Base-by-base conservation (phyloP, 1,140 invertebrate species). In the Lepeophtheirus salmonis region DNA sequence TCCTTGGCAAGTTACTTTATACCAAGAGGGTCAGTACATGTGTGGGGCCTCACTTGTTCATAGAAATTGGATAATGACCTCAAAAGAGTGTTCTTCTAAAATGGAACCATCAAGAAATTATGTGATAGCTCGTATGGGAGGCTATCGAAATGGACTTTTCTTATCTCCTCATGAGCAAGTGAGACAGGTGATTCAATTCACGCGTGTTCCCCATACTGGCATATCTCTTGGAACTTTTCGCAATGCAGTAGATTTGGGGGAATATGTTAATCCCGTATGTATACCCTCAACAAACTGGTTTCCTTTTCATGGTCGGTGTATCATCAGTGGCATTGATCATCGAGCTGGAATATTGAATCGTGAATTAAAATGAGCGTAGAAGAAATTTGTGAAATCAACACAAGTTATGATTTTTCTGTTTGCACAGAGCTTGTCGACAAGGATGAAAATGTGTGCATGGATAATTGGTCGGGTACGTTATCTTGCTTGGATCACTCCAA, bases 1-100 rank as follows among this genome's bases (percentile, higher is more conserved):
- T 18, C 55, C 55, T 0, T 88, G 85, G 85, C 84, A 86, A 71
- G 82, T 82, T 1, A 84, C 83, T 21, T 71, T 88, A 1, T 86
- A 86, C 68, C 81, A 83, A 65, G 83, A 86, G 71, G 84, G 84
- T 0, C 80, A 85, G 70, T 89, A 86, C 73, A 83, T 86, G 69
- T 88, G 85, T 67, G 84, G 85, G 10, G 84, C 79, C 12, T 83
- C 83, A 0, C 74, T 88, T 2, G 76, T 88, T 25, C 22, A 41
- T 41, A 17, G 17, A 10, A 26, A 41, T 17, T 57, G 55, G 55
- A 25, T 57, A 16, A 10, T 57, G 55, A 57, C 55, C 23, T 41
- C 22, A 1, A 41, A 17, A n/a, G 55, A 2, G 3, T 57, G 55
- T 41, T 21, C 55, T 17, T 20, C 20, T 18, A 41, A 41, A 41